Evolutionary conservation across 2,113 vertebrate species (phyloP), one percentile per base, ranked within the genome.

Genomic region (Neogobius melanostomus): DNA sequence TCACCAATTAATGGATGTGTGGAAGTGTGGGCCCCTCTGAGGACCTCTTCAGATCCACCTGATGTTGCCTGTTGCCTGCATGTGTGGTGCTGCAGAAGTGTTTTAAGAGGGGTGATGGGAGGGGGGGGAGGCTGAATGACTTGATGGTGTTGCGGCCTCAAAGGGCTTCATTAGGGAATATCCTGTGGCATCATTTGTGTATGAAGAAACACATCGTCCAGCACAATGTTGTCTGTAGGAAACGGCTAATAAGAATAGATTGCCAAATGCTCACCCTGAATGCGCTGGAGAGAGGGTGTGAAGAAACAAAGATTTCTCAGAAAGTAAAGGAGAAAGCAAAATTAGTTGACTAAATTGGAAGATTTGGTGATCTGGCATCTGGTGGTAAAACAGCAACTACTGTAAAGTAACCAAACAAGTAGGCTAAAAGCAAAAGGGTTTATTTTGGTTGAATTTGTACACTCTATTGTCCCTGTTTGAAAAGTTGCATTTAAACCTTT

Each of bases 241-340:
- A 49, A 43, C 15, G 59, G 70, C 78, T 88, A 90, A 89, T 83
- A 82, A 90, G 82, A 87, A 90, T 79, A 61, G 62, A 91, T 85
- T 53, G 71, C 64, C 1, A 4, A 46, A 63, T 51, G 45, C 59
- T 72, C 45, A 44, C 59, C 15, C 3, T 44, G 11, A 28, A 56
- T 56, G 17, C 21, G 17, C 17, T 2, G 17, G 36, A 61, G 15
- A 59, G 21, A 42, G 59, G 15, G 59, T 14, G 59, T 11, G 42
- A 15, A 44, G 36, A 61, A 44, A 42, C 49, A 1, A 16, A 61
- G 17, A 61, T n/a, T 7, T n/a, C 14, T 45, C 44, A 7, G 42
- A n/a, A 16, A 15, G 42, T 45, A 11, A 21, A 56, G 53, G 53
- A 17, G 17, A 56, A 53, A 53, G 8, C n/a, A 9, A 17, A 53